Percentiles rank a stretch among this genome's conserved stretches.
Evolutionary conservation across 2,888 invertebrate species (phyloP).

Genomic region (Lydus trimaculatus): DNA sequence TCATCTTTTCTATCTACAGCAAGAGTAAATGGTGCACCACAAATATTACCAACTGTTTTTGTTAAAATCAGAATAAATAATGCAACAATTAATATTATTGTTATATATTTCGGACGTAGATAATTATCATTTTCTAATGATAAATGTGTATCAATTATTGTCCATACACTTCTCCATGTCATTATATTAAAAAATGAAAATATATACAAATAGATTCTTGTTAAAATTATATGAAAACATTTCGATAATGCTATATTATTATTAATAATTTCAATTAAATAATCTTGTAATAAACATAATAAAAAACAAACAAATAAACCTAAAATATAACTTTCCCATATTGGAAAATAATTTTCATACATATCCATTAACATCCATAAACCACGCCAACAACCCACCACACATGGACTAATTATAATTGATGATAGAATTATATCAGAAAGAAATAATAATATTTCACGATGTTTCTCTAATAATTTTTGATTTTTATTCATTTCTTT

Average conservation of each 20-base stretch:
- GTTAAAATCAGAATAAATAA: background rate
- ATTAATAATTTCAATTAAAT: constrained; percentile 51
- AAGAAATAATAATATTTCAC: constrained; percentile 34
- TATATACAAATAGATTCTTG: constrained; percentile 60
- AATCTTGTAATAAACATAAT: constrained; percentile 66
- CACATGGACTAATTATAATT: constrained; percentile 62
- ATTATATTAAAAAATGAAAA: constrained; percentile 63
- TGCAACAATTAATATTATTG: background rate
- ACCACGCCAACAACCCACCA: constrained; percentile 66
- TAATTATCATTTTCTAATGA: background rate
- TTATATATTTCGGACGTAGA: background rate
- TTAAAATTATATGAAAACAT: constrained; percentile 37
- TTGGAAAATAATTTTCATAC: constrained; percentile 62
- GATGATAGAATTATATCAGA: constrained; percentile 60
- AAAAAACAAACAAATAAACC: constrained; percentile 65
- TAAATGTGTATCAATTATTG: constrained; percentile 36
- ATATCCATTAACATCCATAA: constrained; percentile 64
- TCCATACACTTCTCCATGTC: constrained; percentile 66
- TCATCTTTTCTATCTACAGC: constrained; percentile 66
- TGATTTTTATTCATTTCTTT: constrained; percentile 20
- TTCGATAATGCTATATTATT: constrained; percentile 24
- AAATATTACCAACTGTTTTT: constrained; percentile 64
- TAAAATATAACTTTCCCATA: constrained; percentile 61
- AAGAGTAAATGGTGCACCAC: constrained; percentile 67
- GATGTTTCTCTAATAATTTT: no score